A percentile compares a stretch with the other conserved stretches of the same genome.
Conservation (phyloP, 1,140 invertebrate genomes). For the Chrysomallon squamiferum region DNA sequence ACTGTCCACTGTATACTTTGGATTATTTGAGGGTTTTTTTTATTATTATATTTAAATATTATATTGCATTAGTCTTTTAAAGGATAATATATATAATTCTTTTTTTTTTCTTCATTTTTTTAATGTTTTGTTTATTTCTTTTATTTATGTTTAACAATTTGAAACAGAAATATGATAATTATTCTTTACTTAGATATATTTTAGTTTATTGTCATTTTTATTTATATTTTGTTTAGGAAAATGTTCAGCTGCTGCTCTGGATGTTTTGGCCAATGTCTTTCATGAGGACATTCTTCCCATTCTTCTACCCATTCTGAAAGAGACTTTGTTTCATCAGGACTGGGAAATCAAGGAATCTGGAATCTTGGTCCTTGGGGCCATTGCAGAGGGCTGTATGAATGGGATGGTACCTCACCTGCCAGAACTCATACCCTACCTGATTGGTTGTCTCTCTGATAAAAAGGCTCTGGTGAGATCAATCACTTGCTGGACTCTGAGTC, state of each 20-base stretch:
- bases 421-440: constrained; percentile 95
- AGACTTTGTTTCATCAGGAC: constrained; percentile 92
- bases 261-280: constrained; percentile 97
- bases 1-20: too few relatives aligned
- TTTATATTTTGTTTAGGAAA: constrained; percentile 69
- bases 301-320: constrained; percentile 94
- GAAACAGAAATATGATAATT: too few relatives aligned
- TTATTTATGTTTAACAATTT: too few relatives aligned
- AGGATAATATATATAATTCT: too few relatives aligned
- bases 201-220: too few relatives aligned
- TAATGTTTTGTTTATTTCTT: too few relatives aligned
- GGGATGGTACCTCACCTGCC: constrained; percentile 96
- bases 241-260: constrained; percentile 96
- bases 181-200: too few relatives aligned
- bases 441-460: constrained; percentile 89
- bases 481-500: constrained; percentile 97
- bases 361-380: constrained; percentile 93
- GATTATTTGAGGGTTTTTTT: too few relatives aligned
- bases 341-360: constrained; percentile 98
- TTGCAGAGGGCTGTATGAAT: constrained; percentile 98
- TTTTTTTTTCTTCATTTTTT: too few relatives aligned
- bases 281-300: constrained; percentile 92
- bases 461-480: constrained; percentile 97
- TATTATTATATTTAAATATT: too few relatives aligned
- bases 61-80: too few relatives aligned